These are phyloP conservation scores for Geophilus truncorum DNA, from an alignment of 2,888 invertebrate genomes.

Conservation along the genomic window DNA sequence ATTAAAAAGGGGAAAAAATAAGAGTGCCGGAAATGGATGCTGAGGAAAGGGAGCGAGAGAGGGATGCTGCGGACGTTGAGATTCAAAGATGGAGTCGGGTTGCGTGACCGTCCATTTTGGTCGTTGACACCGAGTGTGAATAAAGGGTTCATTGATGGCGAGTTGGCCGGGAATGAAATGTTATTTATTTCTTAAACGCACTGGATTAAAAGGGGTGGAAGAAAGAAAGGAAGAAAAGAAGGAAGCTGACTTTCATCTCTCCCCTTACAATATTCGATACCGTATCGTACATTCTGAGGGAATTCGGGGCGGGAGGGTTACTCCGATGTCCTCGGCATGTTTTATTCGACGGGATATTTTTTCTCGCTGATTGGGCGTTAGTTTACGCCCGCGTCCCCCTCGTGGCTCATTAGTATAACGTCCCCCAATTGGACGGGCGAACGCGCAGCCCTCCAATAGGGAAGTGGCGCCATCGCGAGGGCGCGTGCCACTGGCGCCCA, in stretches of 20 bases:
- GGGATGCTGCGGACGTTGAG: background rate
- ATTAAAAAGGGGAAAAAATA: background rate
- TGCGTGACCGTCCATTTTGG: constrained; percentile 18
- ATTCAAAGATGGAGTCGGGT: constrained; percentile 13
- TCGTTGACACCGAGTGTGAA: background rate
- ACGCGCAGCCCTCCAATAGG: constrained; percentile 11
- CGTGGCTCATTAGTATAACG: constrained; percentile 20
- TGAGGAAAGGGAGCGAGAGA: no score
- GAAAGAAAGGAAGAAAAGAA: background rate
- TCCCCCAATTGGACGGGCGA: constrained; percentile 27
- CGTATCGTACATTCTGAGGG: no score
- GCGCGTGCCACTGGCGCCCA: constrained; percentile 19
- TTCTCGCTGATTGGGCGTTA: constrained; percentile 27
- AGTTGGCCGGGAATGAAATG: background rate
- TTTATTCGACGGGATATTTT: constrained; percentile 7
- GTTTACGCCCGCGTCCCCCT: constrained; percentile 22
- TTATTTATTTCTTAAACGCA: background rate
- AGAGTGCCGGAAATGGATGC: background rate
- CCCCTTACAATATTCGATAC: background rate
- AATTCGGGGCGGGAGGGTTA: background rate
- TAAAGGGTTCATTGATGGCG: constrained; percentile 1
- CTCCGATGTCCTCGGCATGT: background rate
- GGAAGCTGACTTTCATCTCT: no score
- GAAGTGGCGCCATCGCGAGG: constrained; percentile 6
- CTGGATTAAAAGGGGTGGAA: background rate